Evolutionary conservation across 2,888 invertebrate genomes (phyloP).

Genomic region (Mechanitis mazaeus): DNA sequence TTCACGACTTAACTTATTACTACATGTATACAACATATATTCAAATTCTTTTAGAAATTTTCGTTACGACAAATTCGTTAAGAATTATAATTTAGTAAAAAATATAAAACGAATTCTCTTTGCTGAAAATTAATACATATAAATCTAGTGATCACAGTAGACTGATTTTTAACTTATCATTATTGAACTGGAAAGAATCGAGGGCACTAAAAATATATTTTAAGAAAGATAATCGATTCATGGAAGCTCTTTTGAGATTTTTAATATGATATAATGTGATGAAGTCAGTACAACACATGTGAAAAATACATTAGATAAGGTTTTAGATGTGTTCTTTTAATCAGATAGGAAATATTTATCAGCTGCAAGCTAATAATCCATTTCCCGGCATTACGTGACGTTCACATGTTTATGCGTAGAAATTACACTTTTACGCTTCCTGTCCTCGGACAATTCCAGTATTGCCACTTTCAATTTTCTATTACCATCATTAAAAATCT

Average conservation of each 20-base stretch:
- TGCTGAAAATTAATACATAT: no score
- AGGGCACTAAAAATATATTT: no score
- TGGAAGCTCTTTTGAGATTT: no score
- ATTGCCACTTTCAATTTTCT: conserved; percentile 37
- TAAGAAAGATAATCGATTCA: no score
- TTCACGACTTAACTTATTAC: background rate
- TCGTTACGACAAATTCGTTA: no score
- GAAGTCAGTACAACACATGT: no score
- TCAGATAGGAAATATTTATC: conserved; percentile 19
- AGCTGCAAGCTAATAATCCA: conserved; percentile 24
- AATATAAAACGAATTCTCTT: no score
- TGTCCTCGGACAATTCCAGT: conserved; percentile 31
- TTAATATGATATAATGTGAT: no score
- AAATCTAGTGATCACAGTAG: no score
- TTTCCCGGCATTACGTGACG: conserved; percentile 29
- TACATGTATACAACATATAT: background rate
- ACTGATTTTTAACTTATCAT: no score
- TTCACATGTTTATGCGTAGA: conserved; percentile 26
- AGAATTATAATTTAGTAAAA: no score
- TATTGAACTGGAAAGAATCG: no score
- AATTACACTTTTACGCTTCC: conserved; percentile 26
- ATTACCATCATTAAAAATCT: background rate
- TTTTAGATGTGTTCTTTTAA: background rate
- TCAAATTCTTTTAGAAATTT: background rate
- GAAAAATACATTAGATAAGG: background rate